Conservation (phyloP, 2,113 vertebrate species). For the Brachypodius melanocephalos region DNA sequence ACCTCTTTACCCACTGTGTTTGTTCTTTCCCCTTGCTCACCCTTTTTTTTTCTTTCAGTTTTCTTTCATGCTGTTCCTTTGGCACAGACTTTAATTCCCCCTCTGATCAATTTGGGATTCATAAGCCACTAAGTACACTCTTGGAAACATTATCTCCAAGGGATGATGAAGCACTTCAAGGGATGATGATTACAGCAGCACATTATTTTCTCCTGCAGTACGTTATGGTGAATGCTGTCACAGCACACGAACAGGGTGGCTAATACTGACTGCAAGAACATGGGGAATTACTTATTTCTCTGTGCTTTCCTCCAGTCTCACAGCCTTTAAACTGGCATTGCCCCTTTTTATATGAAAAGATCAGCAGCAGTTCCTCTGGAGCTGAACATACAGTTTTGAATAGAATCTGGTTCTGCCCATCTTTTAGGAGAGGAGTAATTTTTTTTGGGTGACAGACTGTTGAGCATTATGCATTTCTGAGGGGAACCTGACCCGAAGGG, state of each 20-base stretch:
- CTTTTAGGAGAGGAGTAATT: neutral
- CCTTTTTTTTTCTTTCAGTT: neutral
- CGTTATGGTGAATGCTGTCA: neutral
- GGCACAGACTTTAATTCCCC: neutral
- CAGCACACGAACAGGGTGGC: neutral
- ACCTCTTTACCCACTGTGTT: neutral
- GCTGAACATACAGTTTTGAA: neutral
- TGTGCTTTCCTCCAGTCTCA: neutral
- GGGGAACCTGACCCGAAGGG: neutral
- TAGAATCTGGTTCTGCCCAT: neutral
- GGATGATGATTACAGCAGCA: conserved; percentile 24
- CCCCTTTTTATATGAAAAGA: neutral
- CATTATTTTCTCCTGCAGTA: neutral
- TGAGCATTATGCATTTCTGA: neutral
- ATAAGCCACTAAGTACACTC: neutral
- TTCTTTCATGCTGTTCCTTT: neutral
- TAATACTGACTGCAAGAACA: neutral
- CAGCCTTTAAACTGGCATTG: neutral
- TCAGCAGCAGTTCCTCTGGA: neutral
- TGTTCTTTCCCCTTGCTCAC: neutral
- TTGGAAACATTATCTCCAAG: conserved; percentile 7
- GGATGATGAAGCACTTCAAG: conserved; percentile 19
- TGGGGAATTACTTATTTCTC: neutral
- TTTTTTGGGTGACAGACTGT: neutral
- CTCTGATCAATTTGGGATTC: conserved; percentile 8